Base-by-base conservation (phyloP, 2,113 vertebrate species). In the Spea bombifrons region DNA sequence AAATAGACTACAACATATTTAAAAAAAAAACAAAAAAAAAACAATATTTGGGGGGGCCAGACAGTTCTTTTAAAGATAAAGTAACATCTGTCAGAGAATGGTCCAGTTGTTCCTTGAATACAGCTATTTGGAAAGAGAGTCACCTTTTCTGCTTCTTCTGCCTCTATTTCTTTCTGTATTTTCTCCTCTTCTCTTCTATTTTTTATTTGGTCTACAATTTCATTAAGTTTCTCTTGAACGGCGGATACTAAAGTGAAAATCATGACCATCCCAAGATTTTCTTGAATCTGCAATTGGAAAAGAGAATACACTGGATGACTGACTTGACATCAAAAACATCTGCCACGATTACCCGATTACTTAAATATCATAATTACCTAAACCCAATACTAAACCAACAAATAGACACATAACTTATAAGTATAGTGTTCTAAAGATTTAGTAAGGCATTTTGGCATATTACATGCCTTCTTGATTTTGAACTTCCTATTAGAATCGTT, bases 191-290 rank as follows among this genome's bases (percentile, higher is more conserved):
- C 97, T 90, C 86, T 90, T 86, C 95, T 91, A 68, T 88, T 94
- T 89, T 97, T 99, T 80, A 96, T 96, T 77, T 94, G 86, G 89
- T 99, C 97, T 47, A 99, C 94, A 69, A 98, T 94, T 92, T 97
- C 94, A 79, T 99, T 98, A 74, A 99, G 91, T 87, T 95, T 98
- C 72, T 99, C 97, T 87, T 99, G 97, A 48, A 98, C 96, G 44
- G 96, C 95, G 55, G 96, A 97, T 17, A 99, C 96, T 83, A 99
- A 84, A 15, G 96, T 97, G 86, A 99, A 99, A 73, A 99, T 99
- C 97, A 99, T 99, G 47, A 98, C 97, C 96, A 98, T 96, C 74
- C 97, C 97, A 75, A 97, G 88, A 85, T 99, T 99, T 85, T 99
- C 96, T 83, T 96, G 93, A 49, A 93, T 94, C 97, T 99, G 66